Conservation (phyloP, 2,888 invertebrate species). For the Phalera bucephala region DNA sequence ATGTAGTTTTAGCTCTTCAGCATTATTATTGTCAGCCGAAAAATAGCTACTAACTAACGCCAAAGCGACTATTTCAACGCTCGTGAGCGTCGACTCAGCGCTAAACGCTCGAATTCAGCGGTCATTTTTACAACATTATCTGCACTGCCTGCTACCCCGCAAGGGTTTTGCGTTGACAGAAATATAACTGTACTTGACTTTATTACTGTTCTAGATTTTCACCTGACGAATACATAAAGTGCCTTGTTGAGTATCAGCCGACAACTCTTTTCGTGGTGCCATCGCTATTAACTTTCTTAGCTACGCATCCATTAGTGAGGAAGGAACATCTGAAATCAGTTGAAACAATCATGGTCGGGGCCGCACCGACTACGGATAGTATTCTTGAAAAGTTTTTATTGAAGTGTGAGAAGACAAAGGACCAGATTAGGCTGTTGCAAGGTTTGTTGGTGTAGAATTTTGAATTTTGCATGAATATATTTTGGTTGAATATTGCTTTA, state of each 20-base stretch:
- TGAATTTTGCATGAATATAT: too few relatives aligned
- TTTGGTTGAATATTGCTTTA: too few relatives aligned
- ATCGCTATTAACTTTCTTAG: conserved; percentile 88
- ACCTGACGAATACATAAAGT: conserved; percentile 87
- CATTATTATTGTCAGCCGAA: too few relatives aligned
- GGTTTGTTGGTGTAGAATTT: conserved; percentile 42
- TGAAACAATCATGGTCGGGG: conserved; percentile 86
- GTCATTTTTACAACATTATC: too few relatives aligned
- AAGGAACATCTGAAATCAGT: conserved; percentile 86
- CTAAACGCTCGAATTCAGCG: too few relatives aligned
- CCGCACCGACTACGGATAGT: conserved; percentile 87
- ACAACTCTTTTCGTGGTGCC: conserved; percentile 88
- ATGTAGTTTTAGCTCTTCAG: too few relatives aligned
- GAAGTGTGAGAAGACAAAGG: conserved; percentile 80
- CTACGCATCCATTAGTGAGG: conserved; percentile 87
- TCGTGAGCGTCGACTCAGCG: too few relatives aligned
- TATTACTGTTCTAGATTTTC: conserved; percentile 86
- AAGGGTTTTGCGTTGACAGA: too few relatives aligned
- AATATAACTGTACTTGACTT: too few relatives aligned
- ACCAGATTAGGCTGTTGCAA: conserved; percentile 71
- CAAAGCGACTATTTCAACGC: too few relatives aligned
- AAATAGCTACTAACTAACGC: too few relatives aligned
- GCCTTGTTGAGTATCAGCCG: conserved; percentile 84
- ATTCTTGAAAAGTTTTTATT: conserved; percentile 84
- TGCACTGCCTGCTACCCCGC: too few relatives aligned